Conservation (phyloP, 2,113 vertebrate genomes). For the Excalfactoria chinensis region DNA sequence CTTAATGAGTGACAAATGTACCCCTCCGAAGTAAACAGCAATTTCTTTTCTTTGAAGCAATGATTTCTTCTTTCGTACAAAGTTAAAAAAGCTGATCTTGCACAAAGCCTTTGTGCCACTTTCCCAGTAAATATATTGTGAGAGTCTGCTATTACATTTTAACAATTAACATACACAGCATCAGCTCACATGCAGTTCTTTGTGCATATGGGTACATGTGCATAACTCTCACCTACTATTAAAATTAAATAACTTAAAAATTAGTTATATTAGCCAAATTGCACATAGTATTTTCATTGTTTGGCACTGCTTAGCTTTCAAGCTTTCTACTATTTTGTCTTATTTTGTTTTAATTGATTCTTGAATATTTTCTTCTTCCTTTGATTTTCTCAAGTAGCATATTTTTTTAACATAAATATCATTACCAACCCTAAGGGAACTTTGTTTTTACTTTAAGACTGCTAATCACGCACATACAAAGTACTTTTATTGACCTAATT, state of each 20-base stretch:
- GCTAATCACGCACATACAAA: slow-evolving; percentile 40
- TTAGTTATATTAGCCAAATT: background rate
- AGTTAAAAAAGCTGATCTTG: background rate
- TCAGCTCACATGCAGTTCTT: background rate
- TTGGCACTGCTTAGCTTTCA: background rate
- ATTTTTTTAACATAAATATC: slow-evolving; percentile 6
- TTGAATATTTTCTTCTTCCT: slow-evolving; percentile 33
- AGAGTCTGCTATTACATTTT: background rate
- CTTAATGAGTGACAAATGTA: too few species aligned
- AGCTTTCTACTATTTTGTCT: background rate
- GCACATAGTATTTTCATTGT: background rate
- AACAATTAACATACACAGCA: background rate
- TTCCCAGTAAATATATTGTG: background rate
- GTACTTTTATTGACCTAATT: slow-evolving; percentile 69
- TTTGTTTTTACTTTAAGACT: slow-evolving; percentile 6
- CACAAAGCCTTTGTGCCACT: background rate
- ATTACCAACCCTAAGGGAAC: slow-evolving; percentile 15
- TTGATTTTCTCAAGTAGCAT: slow-evolving; percentile 23
- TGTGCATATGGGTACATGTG: background rate
- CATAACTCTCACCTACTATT: background rate
- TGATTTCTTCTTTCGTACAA: background rate
- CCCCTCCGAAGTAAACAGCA: background rate
- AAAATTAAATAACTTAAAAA: background rate
- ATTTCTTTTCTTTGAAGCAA: background rate
- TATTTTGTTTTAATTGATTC: background rate